Percentiles rank a stretch among this genome's conserved stretches.
Conservation (phyloP, 2,113 vertebrate species). For the Carollia perspicillata region DNA sequence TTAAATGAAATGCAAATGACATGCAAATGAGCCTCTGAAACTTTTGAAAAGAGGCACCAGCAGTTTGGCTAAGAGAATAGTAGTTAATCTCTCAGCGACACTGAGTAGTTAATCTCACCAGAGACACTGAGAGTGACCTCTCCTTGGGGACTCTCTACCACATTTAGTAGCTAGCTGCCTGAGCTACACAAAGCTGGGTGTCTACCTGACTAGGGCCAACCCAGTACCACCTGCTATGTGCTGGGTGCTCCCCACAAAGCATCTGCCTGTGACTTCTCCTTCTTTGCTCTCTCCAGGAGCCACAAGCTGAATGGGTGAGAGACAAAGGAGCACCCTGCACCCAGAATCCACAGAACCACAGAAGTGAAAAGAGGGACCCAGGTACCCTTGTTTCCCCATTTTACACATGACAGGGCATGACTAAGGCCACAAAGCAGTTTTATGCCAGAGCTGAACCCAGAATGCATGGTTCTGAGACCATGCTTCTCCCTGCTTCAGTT, state of each 20-base stretch:
- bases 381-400: rapidly evolving
- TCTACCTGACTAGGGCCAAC: background rate
- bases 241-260: background rate
- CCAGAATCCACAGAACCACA: background rate
- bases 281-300: background rate
- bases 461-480: background rate
- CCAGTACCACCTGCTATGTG: background rate
- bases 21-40: slow-evolving; percentile 63
- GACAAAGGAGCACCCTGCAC: background rate
- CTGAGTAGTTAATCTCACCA: no score
- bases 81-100: slow-evolving; percentile 38
- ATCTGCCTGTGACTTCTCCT: background rate
- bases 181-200: background rate
- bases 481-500: background rate
- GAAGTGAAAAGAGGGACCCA: background rate
- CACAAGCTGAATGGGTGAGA: background rate
- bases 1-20: slow-evolving; percentile 67
- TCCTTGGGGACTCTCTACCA: background rate
- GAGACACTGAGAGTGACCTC: slow-evolving; percentile 28
- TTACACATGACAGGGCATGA: background rate
- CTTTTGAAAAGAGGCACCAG: slow-evolving; percentile 41
- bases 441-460: background rate
- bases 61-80: slow-evolving; percentile 54
- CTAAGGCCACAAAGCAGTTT: background rate
- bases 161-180: background rate